phyloP scores from a whole-genome alignment of 1,140 invertebrate genomes.

The Neodiprion lecontei region DNA sequence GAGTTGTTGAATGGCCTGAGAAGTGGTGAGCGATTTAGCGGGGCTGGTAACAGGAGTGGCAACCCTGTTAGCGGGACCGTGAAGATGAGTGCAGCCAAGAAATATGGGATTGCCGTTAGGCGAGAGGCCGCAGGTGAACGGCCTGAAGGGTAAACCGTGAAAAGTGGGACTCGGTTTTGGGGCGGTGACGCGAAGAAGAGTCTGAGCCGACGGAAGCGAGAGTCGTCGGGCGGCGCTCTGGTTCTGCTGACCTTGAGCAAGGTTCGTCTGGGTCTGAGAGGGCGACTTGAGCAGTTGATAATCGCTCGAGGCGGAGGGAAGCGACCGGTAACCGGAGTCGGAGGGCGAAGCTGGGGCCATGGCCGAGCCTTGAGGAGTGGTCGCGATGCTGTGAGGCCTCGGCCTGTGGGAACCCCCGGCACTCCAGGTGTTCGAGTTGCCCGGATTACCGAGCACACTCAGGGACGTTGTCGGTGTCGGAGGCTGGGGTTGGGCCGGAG shows the following conservation, averaged over 20 bases:
- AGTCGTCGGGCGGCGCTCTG: slow-evolving; percentile 47
- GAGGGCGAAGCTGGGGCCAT: slow-evolving; percentile 56
- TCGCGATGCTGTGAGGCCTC: slow-evolving; percentile 56
- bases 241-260: slow-evolving; percentile 23
- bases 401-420: slow-evolving; percentile 39
- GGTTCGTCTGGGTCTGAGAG: slow-evolving; percentile 23
- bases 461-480: slow-evolving; percentile 55
- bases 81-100: slow-evolving; percentile 61
- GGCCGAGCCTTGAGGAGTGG: slow-evolving; percentile 42
- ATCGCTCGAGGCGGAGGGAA: slow-evolving; percentile 67
- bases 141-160: slow-evolving; percentile 66
- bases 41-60: slow-evolving; percentile 63
- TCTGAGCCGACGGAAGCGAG: slow-evolving; percentile 56
- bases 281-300: slow-evolving; percentile 67
- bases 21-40: slow-evolving; percentile 60
- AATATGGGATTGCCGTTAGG: slow-evolving; percentile 61
- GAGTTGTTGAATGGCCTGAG: slow-evolving; percentile 72
- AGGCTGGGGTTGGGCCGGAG: slow-evolving; percentile 57
- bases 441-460: slow-evolving; percentile 40
- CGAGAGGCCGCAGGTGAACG: slow-evolving; percentile 58
- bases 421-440: slow-evolving; percentile 55
- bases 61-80: slow-evolving; percentile 38
- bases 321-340: slow-evolving; percentile 63
- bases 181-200: slow-evolving; percentile 50
- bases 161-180: slow-evolving; percentile 69